Base-by-base conservation (phyloP, 2,113 vertebrate species). In the Silurus glanis region DNA sequence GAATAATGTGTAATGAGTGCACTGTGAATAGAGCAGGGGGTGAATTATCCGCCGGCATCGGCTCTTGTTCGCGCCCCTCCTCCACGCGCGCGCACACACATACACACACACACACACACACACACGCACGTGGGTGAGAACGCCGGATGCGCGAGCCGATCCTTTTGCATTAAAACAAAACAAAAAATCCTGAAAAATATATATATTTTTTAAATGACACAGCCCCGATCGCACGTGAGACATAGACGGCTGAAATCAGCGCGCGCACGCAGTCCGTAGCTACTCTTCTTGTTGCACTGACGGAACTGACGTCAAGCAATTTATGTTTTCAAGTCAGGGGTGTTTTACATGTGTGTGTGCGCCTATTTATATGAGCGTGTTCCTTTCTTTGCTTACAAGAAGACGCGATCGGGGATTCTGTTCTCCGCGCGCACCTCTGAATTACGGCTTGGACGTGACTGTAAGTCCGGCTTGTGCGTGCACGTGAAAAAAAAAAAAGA, bases 11-110 rank as follows among this genome's bases (percentile, higher is more conserved):
- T 37, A 37, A 25, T 78, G 61, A 55, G 55, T 56, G 25, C 25
- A 58, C 25, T 72, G 55, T 62, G 66, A 45, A 13, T 6, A 3
- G 56, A n/a, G 69, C 47, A 21, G 67, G 80, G 85, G 67, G 45
- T n/a, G 78, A 21, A 21, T 80, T 71, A 47, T 21, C 76, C 62
- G 58, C 17, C 12, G 21, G 72, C 66, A 86, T 86, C 85, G 55
- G 85, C 53, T 85, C 9, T 28, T 45, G 23, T 59, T 67, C 17
- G 23, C 21, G 67, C 78, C 78, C 76, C 59, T 66, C 78, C 85
- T 75, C 58, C 80, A 56, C 37, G 49, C 64, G 12, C 82, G 6
- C 21, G 23, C 51, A 23, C 47, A 17, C 61, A 12, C 62, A 1
- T 47, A 4, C 67, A 3, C 23, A 21, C 72, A 19, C 71, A 64